Evolutionary conservation across 2,888 invertebrate genomes (phyloP).

Genomic region (Polietes domitor): DNA sequence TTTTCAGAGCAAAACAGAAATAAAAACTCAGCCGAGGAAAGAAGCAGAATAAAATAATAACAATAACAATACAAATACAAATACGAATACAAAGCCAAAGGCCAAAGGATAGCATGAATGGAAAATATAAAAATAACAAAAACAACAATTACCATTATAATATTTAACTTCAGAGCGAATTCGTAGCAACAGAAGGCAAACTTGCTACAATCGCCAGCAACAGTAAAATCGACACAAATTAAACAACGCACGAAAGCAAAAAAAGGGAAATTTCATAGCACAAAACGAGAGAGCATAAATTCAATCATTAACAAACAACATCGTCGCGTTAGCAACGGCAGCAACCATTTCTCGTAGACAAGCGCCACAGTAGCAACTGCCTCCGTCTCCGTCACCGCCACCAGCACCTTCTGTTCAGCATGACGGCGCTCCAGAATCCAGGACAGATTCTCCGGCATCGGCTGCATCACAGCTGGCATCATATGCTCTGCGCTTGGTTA

Average conservation of each 20-base stretch:
- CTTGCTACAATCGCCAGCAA: constrained; percentile 66
- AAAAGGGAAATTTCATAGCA: constrained; percentile 63
- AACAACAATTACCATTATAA: constrained; percentile 41
- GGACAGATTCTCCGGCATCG: constrained; percentile 50
- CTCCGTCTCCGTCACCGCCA: no score
- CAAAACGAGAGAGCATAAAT: constrained; percentile 32
- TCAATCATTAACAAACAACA: constrained; percentile 31
- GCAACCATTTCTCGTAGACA: constrained; percentile 66
- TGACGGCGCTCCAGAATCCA: constrained; percentile 48
- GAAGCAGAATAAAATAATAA: constrained; percentile 17
- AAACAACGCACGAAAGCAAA: constrained; percentile 48
- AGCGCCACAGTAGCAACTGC: constrained; percentile 29
- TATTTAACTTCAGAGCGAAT: constrained; percentile 40
- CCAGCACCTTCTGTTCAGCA: constrained; percentile 42
- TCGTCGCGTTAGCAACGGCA: constrained; percentile 40
- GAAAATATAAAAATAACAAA: constrained; percentile 15
- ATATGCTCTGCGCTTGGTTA: constrained; percentile 71
- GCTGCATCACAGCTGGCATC: constrained; percentile 70
- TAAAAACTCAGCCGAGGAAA: constrained; percentile 7
- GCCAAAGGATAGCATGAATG: constrained; percentile 19
- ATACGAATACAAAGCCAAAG: constrained; percentile 44
- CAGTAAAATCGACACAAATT: constrained; percentile 47
- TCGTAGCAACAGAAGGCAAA: constrained; percentile 58
- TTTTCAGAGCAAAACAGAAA: constrained; percentile 32
- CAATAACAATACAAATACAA: background rate